phyloP scores from a whole-genome alignment of 2,113 vertebrate species.

The Cacatua alba region DNA sequence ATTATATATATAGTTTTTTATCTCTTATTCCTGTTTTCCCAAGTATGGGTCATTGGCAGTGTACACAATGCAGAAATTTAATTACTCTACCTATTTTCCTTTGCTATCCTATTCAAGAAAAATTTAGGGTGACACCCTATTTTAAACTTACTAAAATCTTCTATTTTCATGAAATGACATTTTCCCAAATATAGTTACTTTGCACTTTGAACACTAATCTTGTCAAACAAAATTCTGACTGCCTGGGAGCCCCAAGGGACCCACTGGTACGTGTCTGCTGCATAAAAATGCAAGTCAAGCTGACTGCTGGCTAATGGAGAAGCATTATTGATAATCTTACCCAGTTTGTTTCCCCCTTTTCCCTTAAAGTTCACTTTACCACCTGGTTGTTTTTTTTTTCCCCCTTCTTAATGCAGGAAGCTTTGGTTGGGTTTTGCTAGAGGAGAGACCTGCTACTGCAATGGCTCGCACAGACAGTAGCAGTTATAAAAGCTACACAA shows the following conservation, averaged over 20 bases:
- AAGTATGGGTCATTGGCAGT: not conserved
- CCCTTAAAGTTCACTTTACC: not conserved
- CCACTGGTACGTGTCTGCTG: accelerated
- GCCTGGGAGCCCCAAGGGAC: not conserved
- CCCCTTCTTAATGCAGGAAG: not conserved
- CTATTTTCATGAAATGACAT: not conserved
- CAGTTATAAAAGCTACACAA: not conserved
- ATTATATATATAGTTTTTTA: accelerated
- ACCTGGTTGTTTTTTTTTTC: accelerated
- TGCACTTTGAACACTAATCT: not conserved
- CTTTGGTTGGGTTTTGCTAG: not conserved
- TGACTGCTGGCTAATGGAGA: not conserved
- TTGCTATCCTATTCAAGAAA: not conserved
- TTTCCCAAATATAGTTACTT: not conserved
- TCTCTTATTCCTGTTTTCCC: not conserved
- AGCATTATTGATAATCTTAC: accelerated
- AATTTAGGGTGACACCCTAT: accelerated
- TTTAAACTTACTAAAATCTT: not conserved
- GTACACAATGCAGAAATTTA: accelerated
- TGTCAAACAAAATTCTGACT: not conserved
- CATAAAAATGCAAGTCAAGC: not conserved
- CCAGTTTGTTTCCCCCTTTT: not conserved
- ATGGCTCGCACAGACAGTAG: accelerated
- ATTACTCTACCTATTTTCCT: not conserved
- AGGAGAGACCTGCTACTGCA: not conserved